These are phyloP conservation scores for Platerodrilus igneus DNA, from an alignment of 2,888 invertebrate genomes.

Conservation along the genomic window DNA sequence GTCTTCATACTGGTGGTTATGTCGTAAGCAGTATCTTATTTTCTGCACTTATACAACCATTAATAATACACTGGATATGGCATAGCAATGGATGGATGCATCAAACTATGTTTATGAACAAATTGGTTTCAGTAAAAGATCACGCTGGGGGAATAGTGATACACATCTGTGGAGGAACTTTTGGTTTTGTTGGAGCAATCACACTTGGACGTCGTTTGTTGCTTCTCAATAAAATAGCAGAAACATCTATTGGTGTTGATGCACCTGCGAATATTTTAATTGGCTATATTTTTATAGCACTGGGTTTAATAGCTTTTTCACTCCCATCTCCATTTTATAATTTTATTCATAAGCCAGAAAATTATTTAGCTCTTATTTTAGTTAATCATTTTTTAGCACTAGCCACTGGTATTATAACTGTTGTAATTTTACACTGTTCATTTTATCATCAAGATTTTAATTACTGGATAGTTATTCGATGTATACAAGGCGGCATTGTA, in stretches of 20 bases:
- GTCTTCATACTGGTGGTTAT: conserved; percentile 38
- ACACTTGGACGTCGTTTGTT: conserved; percentile 42
- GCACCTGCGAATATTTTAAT: conserved; percentile 27
- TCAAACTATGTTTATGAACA: conserved; percentile 23
- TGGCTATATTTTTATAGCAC: conserved; percentile 38
- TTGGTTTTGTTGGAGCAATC: conserved; percentile 39
- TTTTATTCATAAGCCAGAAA: conserved; percentile 10
- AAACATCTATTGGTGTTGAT: conserved; percentile 38
- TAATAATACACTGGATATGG: conserved; percentile 45
- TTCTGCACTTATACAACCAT: conserved; percentile 38
- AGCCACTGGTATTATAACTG: conserved; percentile 20
- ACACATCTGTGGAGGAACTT: conserved; percentile 39
- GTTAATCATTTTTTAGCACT: conserved; percentile 27
- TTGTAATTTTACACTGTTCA: conserved; percentile 27
- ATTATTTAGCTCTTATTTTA: conserved; percentile 21
- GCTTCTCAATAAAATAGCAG: conserved; percentile 38
- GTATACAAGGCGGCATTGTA: conserved; percentile 41
- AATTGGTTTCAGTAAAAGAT: conserved; percentile 36
- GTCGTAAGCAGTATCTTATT: conserved; percentile 34
- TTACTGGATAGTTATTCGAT: conserved; percentile 43
- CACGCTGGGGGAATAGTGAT: conserved; percentile 38
- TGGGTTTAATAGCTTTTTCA: conserved; percentile 37
- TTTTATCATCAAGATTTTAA: conserved; percentile 33
- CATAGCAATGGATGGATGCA: conserved; percentile 41
- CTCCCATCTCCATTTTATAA: conserved; percentile 25